phyloP scores from a whole-genome alignment of 2,888 invertebrate species.

The Drepanosiphum platanoidis region DNA sequence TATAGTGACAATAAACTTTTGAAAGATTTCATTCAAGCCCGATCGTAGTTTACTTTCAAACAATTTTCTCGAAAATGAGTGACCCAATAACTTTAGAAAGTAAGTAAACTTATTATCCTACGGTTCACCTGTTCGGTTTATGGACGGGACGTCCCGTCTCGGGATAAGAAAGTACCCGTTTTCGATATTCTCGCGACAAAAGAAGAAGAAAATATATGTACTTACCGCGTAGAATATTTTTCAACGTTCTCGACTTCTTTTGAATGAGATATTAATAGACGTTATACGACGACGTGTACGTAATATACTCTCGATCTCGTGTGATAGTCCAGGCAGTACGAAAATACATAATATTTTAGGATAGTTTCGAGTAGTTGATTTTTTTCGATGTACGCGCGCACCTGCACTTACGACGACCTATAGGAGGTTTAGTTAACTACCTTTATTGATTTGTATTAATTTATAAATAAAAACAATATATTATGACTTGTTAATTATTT shows the following conservation, averaged over 20 bases:
- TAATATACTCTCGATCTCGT: too few relatives aligned
- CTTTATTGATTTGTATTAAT: too few relatives aligned
- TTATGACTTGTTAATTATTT: too few relatives aligned
- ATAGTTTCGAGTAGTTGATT: too few relatives aligned
- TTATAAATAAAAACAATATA: too few relatives aligned
- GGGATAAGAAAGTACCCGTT: background rate
- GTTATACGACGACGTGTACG: too few relatives aligned
- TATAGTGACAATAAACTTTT: background rate
- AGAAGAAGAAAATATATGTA: background rate
- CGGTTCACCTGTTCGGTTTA: slow-evolving; percentile 18
- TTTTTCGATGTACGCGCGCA: too few relatives aligned
- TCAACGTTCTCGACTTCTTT: background rate
- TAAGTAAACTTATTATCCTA: slow-evolving; percentile 31
- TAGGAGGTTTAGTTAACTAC: too few relatives aligned
- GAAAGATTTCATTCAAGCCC: background rate
- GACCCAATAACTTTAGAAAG: slow-evolving; percentile 6
- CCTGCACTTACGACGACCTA: too few relatives aligned
- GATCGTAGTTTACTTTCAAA: background rate
- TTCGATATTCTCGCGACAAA: slow-evolving; percentile 3
- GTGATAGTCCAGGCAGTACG: too few relatives aligned
- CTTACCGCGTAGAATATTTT: background rate
- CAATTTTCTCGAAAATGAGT: slow-evolving; percentile 11
- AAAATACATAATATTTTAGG: too few relatives aligned
- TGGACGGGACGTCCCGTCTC: background rate
- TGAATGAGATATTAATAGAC: too few relatives aligned